Evolutionary conservation across 2,888 invertebrate genomes (phyloP).

Genomic region (Drosophila suboccidentalis): DNA sequence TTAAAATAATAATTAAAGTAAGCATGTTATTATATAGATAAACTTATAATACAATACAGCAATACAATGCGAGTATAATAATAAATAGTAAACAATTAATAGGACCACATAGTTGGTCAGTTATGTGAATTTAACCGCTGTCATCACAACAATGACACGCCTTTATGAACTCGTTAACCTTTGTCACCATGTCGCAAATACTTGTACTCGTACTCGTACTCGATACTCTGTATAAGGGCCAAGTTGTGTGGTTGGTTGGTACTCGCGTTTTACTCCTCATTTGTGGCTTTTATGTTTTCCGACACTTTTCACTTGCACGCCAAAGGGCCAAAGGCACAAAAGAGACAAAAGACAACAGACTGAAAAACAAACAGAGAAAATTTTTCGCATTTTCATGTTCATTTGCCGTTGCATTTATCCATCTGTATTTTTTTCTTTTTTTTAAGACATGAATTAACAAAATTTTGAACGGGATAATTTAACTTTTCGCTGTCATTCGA

Average conservation of each 20-base stretch:
- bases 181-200: constrained; percentile 26
- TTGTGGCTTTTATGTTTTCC: constrained; percentile 69
- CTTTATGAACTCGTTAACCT: constrained; percentile 40
- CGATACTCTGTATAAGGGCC: background rate
- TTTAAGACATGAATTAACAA: constrained; percentile 62
- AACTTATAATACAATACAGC: no score
- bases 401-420: constrained; percentile 44
- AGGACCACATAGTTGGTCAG: background rate
- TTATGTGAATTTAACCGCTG: constrained; percentile 9
- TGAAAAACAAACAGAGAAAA: constrained; percentile 30
- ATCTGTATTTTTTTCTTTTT: constrained; percentile 16
- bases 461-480: constrained; percentile 52
- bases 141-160: constrained; percentile 31
- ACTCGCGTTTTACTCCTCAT: constrained; percentile 60
- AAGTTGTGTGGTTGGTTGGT: background rate
- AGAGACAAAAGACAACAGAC: constrained; percentile 16
- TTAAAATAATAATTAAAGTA: no score
- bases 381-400: constrained; percentile 75
- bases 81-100: constrained; percentile 5
- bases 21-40: no score
- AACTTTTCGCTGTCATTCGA: constrained; percentile 46
- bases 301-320: constrained; percentile 70
- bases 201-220: constrained; percentile 4
- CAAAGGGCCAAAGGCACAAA: constrained; percentile 29
- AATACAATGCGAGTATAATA: no score